Evolutionary conservation across 2,797 vertebrate species (phyloP).

Genomic region (Eremophila alpestris): DNA sequence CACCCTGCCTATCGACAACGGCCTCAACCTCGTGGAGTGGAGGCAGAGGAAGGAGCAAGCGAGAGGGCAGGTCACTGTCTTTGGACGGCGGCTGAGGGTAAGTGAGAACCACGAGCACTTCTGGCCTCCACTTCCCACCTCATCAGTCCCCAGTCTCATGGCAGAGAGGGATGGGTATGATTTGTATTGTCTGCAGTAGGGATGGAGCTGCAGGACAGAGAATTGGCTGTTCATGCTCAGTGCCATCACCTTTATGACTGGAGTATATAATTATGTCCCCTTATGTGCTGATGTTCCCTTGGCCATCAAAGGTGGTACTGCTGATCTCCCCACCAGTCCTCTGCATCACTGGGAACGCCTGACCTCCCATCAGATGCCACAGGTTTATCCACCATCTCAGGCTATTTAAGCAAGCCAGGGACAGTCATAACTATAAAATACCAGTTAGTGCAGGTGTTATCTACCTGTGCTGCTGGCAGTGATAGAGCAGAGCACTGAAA

Average conservation of each 20-base stretch:
- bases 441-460: background rate
- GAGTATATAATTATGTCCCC: background rate
- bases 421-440: background rate
- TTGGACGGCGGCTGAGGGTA: slow-evolving; percentile 94
- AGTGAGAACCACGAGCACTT: slow-evolving; percentile 32
- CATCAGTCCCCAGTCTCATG: background rate
- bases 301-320: background rate
- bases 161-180: background rate
- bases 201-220: background rate
- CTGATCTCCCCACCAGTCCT: background rate
- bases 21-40: slow-evolving; percentile 98
- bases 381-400: background rate
- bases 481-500: background rate
- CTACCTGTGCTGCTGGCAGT: background rate
- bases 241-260: background rate
- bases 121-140: background rate
- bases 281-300: background rate
- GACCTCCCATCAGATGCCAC: background rate
- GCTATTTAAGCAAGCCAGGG: background rate
- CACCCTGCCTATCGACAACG: slow-evolving; percentile 94
- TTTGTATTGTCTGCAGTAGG: background rate
- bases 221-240: background rate
- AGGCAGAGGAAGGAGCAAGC: slow-evolving; percentile 96
- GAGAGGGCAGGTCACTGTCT: slow-evolving; percentile 94
- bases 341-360: rapidly evolving